Percentiles rank a stretch among this genome's conserved stretches.
Evolutionary conservation across 1,140 invertebrate genomes (phyloP).

Genomic region (Bombus superbus): DNA sequence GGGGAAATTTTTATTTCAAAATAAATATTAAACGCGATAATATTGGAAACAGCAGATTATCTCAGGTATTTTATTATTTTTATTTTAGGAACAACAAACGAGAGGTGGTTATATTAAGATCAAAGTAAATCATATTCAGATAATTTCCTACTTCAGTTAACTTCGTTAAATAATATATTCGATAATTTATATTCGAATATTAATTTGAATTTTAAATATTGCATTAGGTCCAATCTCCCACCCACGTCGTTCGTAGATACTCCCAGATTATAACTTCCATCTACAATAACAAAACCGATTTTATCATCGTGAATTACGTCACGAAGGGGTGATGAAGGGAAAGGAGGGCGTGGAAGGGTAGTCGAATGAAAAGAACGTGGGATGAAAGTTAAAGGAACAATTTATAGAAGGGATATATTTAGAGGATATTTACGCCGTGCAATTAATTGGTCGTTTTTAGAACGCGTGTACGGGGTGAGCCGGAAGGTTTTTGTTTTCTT

Average conservation of each 20-base stretch:
- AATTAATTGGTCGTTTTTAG: constrained; percentile 14
- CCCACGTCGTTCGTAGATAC: not conserved
- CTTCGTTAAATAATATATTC: not conserved
- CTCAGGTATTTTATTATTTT: no score
- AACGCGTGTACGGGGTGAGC: not conserved
- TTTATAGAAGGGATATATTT: constrained; percentile 1
- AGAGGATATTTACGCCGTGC: not conserved
- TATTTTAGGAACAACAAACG: no score
- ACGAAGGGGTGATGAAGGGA: constrained; percentile 8
- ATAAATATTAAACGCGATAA: no score
- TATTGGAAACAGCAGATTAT: no score
- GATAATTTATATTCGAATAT: not conserved
- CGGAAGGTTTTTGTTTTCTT: not conserved
- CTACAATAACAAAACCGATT: not conserved
- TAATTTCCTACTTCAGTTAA: not conserved
- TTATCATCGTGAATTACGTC: constrained; percentile 34
- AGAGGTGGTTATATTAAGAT: no score
- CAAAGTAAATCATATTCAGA: no score
- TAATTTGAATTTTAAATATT: not conserved
- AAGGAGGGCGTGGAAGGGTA: not conserved
- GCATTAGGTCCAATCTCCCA: not conserved
- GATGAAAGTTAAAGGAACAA: not conserved
- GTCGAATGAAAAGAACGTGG: not conserved
- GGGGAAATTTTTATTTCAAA: no score
- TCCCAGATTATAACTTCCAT: not conserved